Evolutionary conservation across 1,140 invertebrate genomes (phyloP).

Genomic region (Euwallacea similis): DNA sequence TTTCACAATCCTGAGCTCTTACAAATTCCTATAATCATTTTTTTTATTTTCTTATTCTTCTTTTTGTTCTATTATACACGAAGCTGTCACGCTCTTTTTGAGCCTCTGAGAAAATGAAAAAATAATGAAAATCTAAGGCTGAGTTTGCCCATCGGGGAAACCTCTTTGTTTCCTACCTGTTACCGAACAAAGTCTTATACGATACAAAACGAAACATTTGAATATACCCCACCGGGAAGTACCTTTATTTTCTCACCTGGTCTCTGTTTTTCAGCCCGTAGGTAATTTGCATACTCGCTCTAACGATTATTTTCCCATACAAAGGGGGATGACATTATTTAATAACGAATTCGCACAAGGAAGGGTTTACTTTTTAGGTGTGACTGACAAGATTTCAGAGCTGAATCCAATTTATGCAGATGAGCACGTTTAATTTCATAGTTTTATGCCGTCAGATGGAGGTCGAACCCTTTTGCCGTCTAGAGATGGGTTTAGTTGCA

Average conservation of each 20-base stretch:
- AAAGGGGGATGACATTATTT: constrained; percentile 36
- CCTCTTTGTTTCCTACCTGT: no score
- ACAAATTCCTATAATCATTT: no score
- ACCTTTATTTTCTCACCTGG: constrained; percentile 36
- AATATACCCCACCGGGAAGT: neutral
- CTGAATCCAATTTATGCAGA: constrained; percentile 36
- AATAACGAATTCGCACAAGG: constrained; percentile 20
- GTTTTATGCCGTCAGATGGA: constrained; percentile 2
- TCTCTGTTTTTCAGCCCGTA: constrained; percentile 21
- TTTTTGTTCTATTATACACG: no score
- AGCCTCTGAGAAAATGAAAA: no score
- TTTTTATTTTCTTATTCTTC: no score
- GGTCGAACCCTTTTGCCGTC: neutral
- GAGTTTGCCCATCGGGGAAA: no score
- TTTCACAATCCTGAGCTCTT: no score
- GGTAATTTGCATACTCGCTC: constrained; percentile 30
- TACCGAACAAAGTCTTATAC: no score
- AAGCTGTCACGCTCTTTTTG: no score
- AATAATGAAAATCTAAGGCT: neutral
- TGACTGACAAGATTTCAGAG: constrained; percentile 37
- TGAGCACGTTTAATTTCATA: constrained; percentile 17
- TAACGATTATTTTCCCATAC: constrained; percentile 34
- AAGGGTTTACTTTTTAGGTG: constrained; percentile 36
- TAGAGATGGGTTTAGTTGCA: no score
- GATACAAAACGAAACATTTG: no score